These are phyloP conservation scores for Bombus vancouverensis DNA, from an alignment of 1,140 invertebrate genomes.

Conservation along the genomic window DNA sequence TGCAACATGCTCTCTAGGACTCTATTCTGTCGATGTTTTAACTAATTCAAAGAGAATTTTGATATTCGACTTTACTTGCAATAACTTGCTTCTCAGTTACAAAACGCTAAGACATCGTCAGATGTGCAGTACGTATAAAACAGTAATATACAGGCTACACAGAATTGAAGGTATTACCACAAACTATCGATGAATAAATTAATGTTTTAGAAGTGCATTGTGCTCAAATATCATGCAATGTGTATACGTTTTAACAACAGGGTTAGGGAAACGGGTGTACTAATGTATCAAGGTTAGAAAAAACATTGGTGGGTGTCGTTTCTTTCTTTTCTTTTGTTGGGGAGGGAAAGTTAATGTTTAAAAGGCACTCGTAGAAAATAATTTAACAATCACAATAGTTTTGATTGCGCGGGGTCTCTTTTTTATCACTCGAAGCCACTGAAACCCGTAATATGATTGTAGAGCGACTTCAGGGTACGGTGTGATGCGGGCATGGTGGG, in stretches of 20 bases:
- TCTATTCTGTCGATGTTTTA: slow-evolving; percentile 39
- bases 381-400: slow-evolving; percentile 74
- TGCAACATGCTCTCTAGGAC: slow-evolving; percentile 1
- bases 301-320: slow-evolving; percentile 64
- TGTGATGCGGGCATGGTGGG: slow-evolving; percentile 70
- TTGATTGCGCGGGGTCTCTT: slow-evolving; percentile 70
- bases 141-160: background rate
- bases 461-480: slow-evolving; percentile 63
- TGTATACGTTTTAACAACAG: background rate
- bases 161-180: background rate
- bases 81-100: too few species aligned
- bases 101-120: slow-evolving; percentile 21
- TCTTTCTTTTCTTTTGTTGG: slow-evolving; percentile 51
- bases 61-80: background rate
- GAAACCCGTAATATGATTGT: slow-evolving; percentile 57
- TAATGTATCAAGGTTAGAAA: slow-evolving; percentile 58
- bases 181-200: slow-evolving; percentile 10
- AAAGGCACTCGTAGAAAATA: slow-evolving; percentile 82
- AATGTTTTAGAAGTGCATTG: slow-evolving; percentile 24
- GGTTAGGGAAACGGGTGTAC: background rate
- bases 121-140: slow-evolving; percentile 16
- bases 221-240: background rate
- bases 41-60: background rate
- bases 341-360: slow-evolving; percentile 74
- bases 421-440: slow-evolving; percentile 68